Evolutionary conservation across 2,797 vertebrate species (phyloP).

Genomic region (Petrocephalus schoutedeni): DNA sequence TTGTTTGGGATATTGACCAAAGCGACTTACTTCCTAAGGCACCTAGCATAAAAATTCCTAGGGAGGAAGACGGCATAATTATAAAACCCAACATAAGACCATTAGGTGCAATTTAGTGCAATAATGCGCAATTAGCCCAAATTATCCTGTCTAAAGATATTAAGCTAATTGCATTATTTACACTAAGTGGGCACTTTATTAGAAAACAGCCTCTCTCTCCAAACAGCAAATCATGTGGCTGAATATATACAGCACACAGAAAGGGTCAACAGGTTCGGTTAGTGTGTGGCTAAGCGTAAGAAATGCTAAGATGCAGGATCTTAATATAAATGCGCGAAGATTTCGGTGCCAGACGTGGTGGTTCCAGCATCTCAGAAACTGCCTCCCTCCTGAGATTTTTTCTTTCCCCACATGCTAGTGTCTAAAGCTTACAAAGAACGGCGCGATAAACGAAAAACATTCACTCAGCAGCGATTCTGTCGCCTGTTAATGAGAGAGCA

Average conservation of each 20-base stretch:
- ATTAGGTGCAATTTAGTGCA: constrained; percentile 12
- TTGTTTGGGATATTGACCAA: background rate
- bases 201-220: background rate
- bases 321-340: background rate
- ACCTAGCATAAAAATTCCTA: background rate
- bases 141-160: constrained; percentile 8
- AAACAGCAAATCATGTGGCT: background rate
- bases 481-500: background rate
- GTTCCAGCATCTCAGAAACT: background rate
- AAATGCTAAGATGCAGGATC: background rate
- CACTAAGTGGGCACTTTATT: background rate
- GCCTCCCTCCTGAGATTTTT: background rate
- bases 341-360: background rate
- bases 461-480: background rate
- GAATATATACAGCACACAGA: background rate
- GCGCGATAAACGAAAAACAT: background rate
- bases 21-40: background rate
- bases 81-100: background rate
- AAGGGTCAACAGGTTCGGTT: background rate
- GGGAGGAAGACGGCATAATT: background rate
- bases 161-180: background rate
- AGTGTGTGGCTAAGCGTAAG: background rate
- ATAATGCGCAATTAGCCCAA: background rate
- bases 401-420: background rate
- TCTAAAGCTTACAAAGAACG: background rate